Percentiles rank a stretch among this genome's conserved stretches.
Conservation (phyloP, 2,888 invertebrate genomes). For the Iphiclides podalirius region DNA sequence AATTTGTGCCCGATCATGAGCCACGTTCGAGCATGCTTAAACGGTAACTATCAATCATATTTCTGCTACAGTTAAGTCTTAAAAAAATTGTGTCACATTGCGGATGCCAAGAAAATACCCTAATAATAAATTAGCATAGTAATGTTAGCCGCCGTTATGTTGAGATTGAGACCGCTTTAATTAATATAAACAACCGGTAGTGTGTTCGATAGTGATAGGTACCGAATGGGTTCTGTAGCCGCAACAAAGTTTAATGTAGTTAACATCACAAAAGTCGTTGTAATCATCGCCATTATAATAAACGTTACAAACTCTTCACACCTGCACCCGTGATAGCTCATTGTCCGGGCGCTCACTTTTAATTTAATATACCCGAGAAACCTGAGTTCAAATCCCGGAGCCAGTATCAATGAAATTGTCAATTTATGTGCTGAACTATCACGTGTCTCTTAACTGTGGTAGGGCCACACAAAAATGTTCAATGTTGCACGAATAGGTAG, state of each 20-base stretch:
- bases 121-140: slow-evolving; percentile 78
- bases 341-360: no score
- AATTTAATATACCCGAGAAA: no score
- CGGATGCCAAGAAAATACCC: slow-evolving; percentile 75
- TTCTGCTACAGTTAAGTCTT: slow-evolving; percentile 74
- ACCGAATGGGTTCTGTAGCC: slow-evolving; percentile 23
- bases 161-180: slow-evolving; percentile 70
- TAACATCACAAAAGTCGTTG: slow-evolving; percentile 5
- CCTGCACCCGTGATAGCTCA: no score
- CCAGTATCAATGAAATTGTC: no score
- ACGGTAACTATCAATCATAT: slow-evolving; percentile 76
- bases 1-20: slow-evolving; percentile 3
- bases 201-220: slow-evolving; percentile 14
- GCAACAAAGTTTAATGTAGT: slow-evolving; percentile 6
- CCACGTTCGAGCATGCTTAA: slow-evolving; percentile 55
- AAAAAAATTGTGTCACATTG: slow-evolving; percentile 75
- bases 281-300: slow-evolving; percentile 6
- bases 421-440: no score
- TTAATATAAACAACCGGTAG: slow-evolving; percentile 59
- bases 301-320: no score
- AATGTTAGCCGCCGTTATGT: slow-evolving; percentile 72
- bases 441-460: no score
- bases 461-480: no score
- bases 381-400: no score
- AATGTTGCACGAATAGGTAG: no score